Evolutionary conservation across 2,888 invertebrate genomes (phyloP).

Genomic region (Embidobia sp.): DNA sequence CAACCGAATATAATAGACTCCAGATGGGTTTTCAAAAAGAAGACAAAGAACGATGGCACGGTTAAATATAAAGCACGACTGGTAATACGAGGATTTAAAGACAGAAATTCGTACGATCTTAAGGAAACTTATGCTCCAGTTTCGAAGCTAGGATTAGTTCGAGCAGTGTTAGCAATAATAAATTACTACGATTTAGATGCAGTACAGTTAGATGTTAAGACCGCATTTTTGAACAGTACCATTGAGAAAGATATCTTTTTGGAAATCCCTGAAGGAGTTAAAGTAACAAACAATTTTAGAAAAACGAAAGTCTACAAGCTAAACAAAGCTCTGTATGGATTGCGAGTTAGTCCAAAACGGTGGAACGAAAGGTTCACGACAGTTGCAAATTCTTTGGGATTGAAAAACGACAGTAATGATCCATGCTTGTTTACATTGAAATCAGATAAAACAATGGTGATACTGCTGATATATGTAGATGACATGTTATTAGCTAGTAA

Average conservation of each 20-base stretch:
- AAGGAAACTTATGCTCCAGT: constrained; percentile 19
- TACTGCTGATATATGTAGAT: neutral
- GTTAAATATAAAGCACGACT: constrained; percentile 5
- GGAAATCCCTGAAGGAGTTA: constrained; percentile 5
- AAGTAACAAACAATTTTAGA: neutral
- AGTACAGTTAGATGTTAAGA: constrained; percentile 6
- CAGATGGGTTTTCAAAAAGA: constrained; percentile 14
- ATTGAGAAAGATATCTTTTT: constrained; percentile 10
- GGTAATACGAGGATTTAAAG: neutral
- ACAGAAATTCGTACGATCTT: constrained; percentile 4
- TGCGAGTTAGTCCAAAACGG: neutral
- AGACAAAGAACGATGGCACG: neutral
- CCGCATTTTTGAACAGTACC: neutral
- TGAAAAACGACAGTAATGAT: neutral
- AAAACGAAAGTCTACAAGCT: neutral
- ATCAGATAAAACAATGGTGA: neutral
- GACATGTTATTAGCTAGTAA: constrained; percentile 4
- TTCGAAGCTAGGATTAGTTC: neutral
- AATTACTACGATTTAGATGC: constrained; percentile 11
- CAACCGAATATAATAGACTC: constrained; percentile 5
- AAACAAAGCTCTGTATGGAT: neutral
- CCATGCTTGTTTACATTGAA: neutral
- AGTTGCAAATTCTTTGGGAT: neutral
- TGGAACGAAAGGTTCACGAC: neutral
- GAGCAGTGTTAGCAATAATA: constrained; percentile 1